These are phyloP conservation scores for Channa argus DNA, from an alignment of 2,113 vertebrate species.

Conservation along the genomic window DNA sequence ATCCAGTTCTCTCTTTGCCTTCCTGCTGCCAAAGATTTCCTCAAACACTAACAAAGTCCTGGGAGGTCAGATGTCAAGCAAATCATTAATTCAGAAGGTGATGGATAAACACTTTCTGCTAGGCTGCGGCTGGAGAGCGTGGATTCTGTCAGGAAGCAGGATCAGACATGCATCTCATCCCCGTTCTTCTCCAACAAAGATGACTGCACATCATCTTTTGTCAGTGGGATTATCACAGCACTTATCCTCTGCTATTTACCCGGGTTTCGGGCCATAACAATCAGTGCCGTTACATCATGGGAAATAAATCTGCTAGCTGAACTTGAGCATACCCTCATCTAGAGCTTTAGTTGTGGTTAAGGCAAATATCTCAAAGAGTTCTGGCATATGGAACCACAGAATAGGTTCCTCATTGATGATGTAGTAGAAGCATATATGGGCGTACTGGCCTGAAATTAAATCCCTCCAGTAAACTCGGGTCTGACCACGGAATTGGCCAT, in stretches of 20 bases:
- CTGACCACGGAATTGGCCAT: background rate
- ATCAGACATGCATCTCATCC: background rate
- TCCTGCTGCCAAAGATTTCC: constrained; percentile 54
- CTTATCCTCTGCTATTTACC: background rate
- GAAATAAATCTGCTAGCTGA: constrained; percentile 20
- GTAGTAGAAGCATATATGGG: constrained; percentile 2
- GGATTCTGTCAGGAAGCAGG: constrained; percentile 1
- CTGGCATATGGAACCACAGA: constrained; percentile 19
- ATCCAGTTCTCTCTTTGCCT: constrained; percentile 35
- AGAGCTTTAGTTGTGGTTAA: constrained; percentile 22
- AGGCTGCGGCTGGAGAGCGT: constrained; percentile 18
- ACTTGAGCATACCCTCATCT: constrained; percentile 3
- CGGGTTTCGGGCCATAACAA: background rate
- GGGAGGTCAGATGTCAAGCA: constrained; percentile 47
- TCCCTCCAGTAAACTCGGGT: constrained; percentile 21
- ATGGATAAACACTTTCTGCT: constrained; percentile 50
- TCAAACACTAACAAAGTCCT: constrained; percentile 71
- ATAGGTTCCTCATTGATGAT: constrained; percentile 16
- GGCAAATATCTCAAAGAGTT: constrained; percentile 24
- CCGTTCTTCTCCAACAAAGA: constrained; percentile 6
- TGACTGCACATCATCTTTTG: background rate
- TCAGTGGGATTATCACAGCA: constrained; percentile 20
- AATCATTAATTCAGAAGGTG: constrained; percentile 41
- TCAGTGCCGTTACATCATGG: constrained; percentile 27
- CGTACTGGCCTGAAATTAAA: constrained; percentile 20